Evolutionary conservation across 1,140 invertebrate genomes (phyloP).

Genomic region (Zaprionus africanus): DNA sequence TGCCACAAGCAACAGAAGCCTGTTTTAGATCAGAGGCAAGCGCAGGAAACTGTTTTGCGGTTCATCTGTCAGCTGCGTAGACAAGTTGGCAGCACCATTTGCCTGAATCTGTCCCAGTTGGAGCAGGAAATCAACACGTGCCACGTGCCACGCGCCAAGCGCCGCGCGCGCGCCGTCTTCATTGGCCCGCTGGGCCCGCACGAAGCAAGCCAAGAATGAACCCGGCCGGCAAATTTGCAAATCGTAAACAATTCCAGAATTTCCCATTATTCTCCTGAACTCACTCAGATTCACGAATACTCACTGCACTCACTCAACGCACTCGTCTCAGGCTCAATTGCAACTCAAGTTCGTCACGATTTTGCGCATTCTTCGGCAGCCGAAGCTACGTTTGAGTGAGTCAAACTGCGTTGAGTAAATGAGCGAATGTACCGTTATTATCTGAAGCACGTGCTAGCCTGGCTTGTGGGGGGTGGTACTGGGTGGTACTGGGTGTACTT

Average conservation of each 20-base stretch:
- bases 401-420: conserved; percentile 7
- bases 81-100: conserved; percentile 29
- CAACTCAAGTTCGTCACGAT: conserved; percentile 1
- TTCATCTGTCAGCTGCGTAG: conserved; percentile 9
- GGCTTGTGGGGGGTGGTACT: not conserved
- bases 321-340: not conserved
- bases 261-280: conserved; percentile 31
- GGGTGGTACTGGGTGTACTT: not conserved
- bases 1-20: not conserved
- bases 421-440: conserved; percentile 45
- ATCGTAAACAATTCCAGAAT: conserved; percentile 35
- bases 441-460: conserved; percentile 24
- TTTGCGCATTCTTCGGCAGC: conserved; percentile 25
- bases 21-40: not conserved
- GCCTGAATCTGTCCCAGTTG: conserved; percentile 26
- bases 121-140: conserved; percentile 40
- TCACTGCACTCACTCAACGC: not conserved
- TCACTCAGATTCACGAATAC: conserved; percentile 13
- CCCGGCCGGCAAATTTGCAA: conserved; percentile 43
- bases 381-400: conserved; percentile 7
- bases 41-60: not conserved
- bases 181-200: conserved; percentile 26
- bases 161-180: conserved; percentile 8
- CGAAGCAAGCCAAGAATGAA: not conserved
- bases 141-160: conserved; percentile 23